Conservation (phyloP, 2,797 vertebrate species). For the Paedocypris micromegethes region DNA sequence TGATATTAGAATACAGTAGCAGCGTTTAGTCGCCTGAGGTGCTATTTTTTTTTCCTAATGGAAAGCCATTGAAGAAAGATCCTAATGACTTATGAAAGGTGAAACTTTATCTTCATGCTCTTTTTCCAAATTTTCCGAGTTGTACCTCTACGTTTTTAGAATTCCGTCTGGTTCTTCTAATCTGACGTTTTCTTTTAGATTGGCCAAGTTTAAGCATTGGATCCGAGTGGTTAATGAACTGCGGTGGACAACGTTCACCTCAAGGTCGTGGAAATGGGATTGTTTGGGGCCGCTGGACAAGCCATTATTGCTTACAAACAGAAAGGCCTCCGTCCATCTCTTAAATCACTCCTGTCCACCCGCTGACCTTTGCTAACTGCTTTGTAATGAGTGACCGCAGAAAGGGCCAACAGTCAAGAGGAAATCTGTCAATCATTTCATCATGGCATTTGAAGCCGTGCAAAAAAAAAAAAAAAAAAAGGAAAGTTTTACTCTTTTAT, state of each 20-base stretch:
- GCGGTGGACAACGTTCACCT: conserved; percentile 12
- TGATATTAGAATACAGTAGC: conserved; percentile 39
- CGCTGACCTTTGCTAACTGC: conserved; percentile 16
- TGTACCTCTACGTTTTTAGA: conserved; percentile 33
- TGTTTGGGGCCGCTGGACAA: conserved; percentile 9
- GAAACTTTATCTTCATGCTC: conserved; percentile 38
- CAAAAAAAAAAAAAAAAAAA: conserved; percentile 7
- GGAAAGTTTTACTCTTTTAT: conserved; percentile 7
- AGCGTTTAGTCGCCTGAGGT: conserved; percentile 30
- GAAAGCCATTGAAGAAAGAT: conserved; percentile 44
- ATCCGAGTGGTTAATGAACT: conserved; percentile 31
- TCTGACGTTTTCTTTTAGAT: conserved; percentile 26
- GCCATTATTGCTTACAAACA: conserved; percentile 31
- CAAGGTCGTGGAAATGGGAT: conserved; percentile 14
- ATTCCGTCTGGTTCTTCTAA: conserved; percentile 20
- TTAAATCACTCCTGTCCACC: neutral
- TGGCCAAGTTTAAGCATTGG: conserved; percentile 24
- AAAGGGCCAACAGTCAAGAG: neutral
- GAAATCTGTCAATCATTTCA: conserved; percentile 32
- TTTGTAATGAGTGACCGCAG: conserved; percentile 12
- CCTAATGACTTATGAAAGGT: conserved; percentile 43
- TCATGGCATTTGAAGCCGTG: neutral
- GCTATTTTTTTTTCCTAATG: conserved; percentile 39
- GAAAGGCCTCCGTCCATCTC: conserved; percentile 1
- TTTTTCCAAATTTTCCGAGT: conserved; percentile 6